phyloP scores from a whole-genome alignment of 1,140 invertebrate species.

The Drosophila orena region DNA sequence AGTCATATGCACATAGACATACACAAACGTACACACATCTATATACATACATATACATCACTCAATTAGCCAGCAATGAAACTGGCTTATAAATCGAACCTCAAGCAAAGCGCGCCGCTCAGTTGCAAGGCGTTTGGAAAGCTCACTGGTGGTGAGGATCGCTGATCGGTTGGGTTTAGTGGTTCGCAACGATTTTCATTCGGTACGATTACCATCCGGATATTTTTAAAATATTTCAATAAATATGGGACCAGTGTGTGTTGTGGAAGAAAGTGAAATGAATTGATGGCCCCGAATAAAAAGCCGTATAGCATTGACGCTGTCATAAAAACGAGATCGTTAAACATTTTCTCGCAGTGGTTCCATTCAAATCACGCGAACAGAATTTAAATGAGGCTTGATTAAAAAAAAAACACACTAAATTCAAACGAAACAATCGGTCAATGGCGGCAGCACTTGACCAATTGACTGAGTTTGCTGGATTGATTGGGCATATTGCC shows the following conservation, averaged over 20 bases:
- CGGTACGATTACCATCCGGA: constrained; percentile 16
- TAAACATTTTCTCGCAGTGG: constrained; percentile 53
- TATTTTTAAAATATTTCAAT: constrained; percentile 7
- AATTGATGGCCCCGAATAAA: constrained; percentile 5
- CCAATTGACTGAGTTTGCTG: constrained; percentile 68
- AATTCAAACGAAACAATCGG: constrained; percentile 38
- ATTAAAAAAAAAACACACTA: constrained; percentile 64
- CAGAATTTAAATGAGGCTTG: constrained; percentile 79
- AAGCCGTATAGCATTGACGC: constrained; percentile 19
- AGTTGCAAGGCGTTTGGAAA: constrained; percentile 60
- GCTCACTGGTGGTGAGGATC: constrained; percentile 26
- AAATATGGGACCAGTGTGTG: constrained; percentile 3
- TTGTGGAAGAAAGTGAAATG: constrained; percentile 42
- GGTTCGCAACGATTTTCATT: background rate
- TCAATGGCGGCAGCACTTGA: constrained; percentile 72
- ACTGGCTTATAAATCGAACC: constrained; percentile 67
- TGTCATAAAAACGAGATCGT: constrained; percentile 33
- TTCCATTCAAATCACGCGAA: constrained; percentile 78
- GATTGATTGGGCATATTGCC: constrained; percentile 64
- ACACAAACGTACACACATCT: background rate
- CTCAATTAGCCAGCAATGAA: constrained; percentile 41
- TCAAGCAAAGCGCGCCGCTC: constrained; percentile 62
- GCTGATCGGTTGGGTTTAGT: constrained; percentile 11
- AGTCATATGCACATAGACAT: constrained; percentile 7
- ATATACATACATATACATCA: constrained; percentile 3